Base-by-base conservation (phyloP, 2,797 vertebrate species). In the Champsocephalus gunnari region DNA sequence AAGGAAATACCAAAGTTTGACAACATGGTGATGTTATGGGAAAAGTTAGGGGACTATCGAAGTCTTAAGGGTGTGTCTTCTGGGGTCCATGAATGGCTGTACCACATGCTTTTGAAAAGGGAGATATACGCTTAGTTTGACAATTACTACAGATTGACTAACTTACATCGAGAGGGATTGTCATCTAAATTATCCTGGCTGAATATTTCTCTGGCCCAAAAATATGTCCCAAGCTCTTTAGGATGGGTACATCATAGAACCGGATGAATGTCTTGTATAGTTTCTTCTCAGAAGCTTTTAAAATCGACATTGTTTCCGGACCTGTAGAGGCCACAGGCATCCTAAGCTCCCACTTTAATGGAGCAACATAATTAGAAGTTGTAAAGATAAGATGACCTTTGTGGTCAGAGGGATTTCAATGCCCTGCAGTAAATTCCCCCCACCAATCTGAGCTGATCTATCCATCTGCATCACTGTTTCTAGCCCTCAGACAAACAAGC, bases 321-420 rank as follows among this genome's bases (percentile, higher is more conserved):
- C 21, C 61, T 53, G 49, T 49, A 17, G 54, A 77, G 67, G 60
- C 71, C 71, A 75, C 54, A 66, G 43, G 28, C 21, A 71, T 73
- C n/a, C 38, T 13, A 5, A 65, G 19, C 60, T 53, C 55, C 60
- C 43, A 64, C 57, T 59, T 67, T 62, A 88, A 81, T 64, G 41
- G 54, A 67, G 16, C 21, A 44, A 44, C 72, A 74, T 43, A n/a
- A 75, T 67, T 66, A 74, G 57, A 69, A 10, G 71, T 59, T 67
- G 38, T 60, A 58, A 66, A 77, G 77, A 84, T 69, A 79, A 72
- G 58, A 77, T 51, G 71, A 71, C 75, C 80, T 80, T 71, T 60
- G 49, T 56, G 67, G 49, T 73, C 56, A 14, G 55, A 63, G 55
- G 55, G 53, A 66, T 67, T 74, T 80, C 51, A 58, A 71, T 47